These are phyloP conservation scores for Trilocha varians DNA, from an alignment of 2,888 invertebrate species.

Conservation along the genomic window DNA sequence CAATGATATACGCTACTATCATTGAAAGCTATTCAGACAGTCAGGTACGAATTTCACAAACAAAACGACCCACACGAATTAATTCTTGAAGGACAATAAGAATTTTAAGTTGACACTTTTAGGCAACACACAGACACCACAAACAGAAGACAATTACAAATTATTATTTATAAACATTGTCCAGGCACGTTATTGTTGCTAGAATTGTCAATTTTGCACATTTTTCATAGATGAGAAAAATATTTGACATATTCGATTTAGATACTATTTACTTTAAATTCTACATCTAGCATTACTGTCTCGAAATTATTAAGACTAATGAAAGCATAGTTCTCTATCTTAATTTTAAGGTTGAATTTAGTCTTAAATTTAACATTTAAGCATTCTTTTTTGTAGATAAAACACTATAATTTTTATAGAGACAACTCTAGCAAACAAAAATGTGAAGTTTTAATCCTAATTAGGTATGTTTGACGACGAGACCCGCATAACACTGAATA, in stretches of 20 bases:
- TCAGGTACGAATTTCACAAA: not conserved
- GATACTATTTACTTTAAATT: too few relatives aligned
- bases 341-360: too few relatives aligned
- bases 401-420: too few relatives aligned
- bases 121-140: not conserved
- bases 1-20: not conserved
- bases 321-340: too few relatives aligned
- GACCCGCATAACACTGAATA: not conserved
- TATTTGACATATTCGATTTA: too few relatives aligned
- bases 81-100: too few relatives aligned
- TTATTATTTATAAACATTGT: not conserved
- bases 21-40: not conserved
- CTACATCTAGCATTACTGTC: too few relatives aligned
- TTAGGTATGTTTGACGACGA: constrained; percentile 10
- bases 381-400: too few relatives aligned
- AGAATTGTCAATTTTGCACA: not conserved
- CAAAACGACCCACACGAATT: not conserved
- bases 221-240: too few relatives aligned
- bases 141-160: not conserved
- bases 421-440: not conserved
- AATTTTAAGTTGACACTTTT: not conserved
- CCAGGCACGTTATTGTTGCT: not conserved
- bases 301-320: too few relatives aligned
- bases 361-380: too few relatives aligned
- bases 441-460: constrained; percentile 11